These are phyloP conservation scores for Polypedilum pembai DNA, from an alignment of 1,140 invertebrate genomes.

Conservation along the genomic window DNA sequence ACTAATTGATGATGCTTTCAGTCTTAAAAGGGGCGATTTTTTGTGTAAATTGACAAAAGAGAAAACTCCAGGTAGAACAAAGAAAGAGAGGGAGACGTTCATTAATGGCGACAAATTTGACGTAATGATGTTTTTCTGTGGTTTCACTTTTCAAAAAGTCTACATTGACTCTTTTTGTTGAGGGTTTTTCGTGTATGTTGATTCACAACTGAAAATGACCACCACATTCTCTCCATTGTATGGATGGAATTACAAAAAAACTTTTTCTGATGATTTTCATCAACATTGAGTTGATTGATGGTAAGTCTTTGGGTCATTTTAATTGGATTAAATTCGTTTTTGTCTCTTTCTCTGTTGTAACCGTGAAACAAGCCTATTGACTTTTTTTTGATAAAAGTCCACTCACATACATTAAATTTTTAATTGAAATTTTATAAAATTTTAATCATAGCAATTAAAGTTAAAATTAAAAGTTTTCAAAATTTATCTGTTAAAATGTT, in stretches of 20 bases:
- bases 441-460: background rate
- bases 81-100: background rate
- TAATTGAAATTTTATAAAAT: too few species aligned
- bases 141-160: background rate
- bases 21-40: background rate
- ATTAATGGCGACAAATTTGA: conserved; percentile 14
- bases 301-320: conserved; percentile 5
- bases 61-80: background rate
- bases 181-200: background rate
- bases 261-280: background rate
- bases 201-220: background rate
- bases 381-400: too few species aligned
- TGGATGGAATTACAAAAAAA: background rate
- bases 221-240: too few species aligned
- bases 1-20: conserved; percentile 17
- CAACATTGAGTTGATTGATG: conserved; percentile 17
- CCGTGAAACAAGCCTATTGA: too few species aligned
- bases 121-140: conserved; percentile 19
- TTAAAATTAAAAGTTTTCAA: background rate
- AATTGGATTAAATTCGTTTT: background rate
- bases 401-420: too few species aligned
- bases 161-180: too few species aligned
- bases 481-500: too few species aligned
- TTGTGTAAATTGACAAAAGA: background rate
- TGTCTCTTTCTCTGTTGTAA: background rate